Percentiles rank a stretch among this genome's conserved stretches.
Evolutionary conservation across 2,888 invertebrate genomes (phyloP).

Genomic region (Elgonia sp.): DNA sequence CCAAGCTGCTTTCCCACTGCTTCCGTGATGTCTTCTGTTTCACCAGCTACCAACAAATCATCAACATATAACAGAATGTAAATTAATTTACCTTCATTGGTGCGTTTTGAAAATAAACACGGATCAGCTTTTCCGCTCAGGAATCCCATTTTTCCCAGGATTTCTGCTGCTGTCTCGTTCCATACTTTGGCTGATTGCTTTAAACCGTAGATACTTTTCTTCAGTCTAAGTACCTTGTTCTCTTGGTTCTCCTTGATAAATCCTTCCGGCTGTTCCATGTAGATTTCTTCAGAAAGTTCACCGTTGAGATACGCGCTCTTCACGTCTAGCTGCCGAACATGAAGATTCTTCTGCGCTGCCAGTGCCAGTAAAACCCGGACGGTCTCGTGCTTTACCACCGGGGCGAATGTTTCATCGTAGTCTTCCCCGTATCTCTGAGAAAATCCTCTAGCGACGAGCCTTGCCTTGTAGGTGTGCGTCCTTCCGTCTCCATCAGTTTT

Average conservation of each 20-base stretch:
- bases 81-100: neutral
- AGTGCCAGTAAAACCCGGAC: constrained; percentile 76
- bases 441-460: constrained; percentile 80
- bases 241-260: constrained; percentile 50
- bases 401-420: constrained; percentile 79
- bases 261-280: constrained; percentile 74
- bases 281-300: constrained; percentile 68
- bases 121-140: constrained; percentile 5
- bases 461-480: constrained; percentile 76
- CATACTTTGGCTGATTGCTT: constrained; percentile 59
- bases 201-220: constrained; percentile 75
- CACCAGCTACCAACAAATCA: constrained; percentile 59
- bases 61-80: constrained; percentile 76
- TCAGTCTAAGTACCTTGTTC: constrained; percentile 67
- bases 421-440: constrained; percentile 77
- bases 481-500: constrained; percentile 64
- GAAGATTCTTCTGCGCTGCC: constrained; percentile 60
- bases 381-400: constrained; percentile 78
- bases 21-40: neutral
- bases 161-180: constrained; percentile 8
- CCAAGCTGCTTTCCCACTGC: constrained; percentile 30
- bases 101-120: constrained; percentile 10
- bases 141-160: constrained; percentile 11
- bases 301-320: constrained; percentile 67
- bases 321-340: constrained; percentile 74